Conservation (phyloP, 2,888 invertebrate genomes). For the Drosophila peninsularis region DNA sequence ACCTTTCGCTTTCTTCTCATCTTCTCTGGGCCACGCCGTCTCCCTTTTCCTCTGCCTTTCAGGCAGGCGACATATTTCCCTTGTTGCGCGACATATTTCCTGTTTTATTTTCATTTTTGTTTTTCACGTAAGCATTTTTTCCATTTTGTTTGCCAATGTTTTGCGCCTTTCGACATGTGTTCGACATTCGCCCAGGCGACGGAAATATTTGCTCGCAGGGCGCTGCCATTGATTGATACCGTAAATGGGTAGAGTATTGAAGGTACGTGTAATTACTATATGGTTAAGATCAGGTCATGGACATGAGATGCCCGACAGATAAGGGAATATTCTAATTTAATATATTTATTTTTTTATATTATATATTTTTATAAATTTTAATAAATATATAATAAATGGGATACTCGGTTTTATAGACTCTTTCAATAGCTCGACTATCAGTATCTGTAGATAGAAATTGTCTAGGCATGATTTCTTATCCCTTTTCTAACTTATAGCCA, state of each 20-base stretch:
- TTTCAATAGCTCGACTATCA: too few species aligned
- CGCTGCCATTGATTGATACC: slow-evolving; percentile 66
- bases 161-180: slow-evolving; percentile 76
- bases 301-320: background rate
- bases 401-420: too few species aligned
- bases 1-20: slow-evolving; percentile 23
- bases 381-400: too few species aligned
- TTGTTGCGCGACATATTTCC: slow-evolving; percentile 47
- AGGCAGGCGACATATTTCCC: slow-evolving; percentile 64
- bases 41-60: background rate
- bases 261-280: background rate
- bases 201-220: background rate
- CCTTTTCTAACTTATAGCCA: too few species aligned
- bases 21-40: slow-evolving; percentile 6
- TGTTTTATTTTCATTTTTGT: slow-evolving; percentile 44
- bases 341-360: too few species aligned
- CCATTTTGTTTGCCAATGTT: slow-evolving; percentile 72
- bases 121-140: slow-evolving; percentile 65
- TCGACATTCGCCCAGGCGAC: slow-evolving; percentile 63
- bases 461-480: too few species aligned
- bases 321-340: too few species aligned
- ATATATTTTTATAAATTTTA: too few species aligned
- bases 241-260: slow-evolving; percentile 19
- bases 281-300: background rate
- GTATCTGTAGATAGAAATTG: too few species aligned